Percentiles rank a stretch among this genome's conserved stretches.
phyloP scores from a whole-genome alignment of 2,797 vertebrate genomes.

The Loriculus beryllinus region DNA sequence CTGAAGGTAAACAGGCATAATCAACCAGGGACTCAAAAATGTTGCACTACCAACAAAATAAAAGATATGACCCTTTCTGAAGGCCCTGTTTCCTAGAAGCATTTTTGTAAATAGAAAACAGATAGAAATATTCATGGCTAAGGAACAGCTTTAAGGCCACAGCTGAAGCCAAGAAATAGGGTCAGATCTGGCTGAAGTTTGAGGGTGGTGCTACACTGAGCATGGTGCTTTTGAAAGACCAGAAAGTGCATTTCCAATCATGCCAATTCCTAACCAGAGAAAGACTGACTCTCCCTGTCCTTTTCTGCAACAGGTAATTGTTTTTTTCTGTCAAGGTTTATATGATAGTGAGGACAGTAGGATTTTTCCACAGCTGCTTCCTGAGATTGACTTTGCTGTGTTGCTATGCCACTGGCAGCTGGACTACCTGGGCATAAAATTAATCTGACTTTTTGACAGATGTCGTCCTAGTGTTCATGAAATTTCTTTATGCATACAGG shows the following conservation, averaged over 20 bases:
- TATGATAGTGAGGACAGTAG: not conserved
- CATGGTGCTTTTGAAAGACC: not conserved
- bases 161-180: not conserved
- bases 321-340: not conserved
- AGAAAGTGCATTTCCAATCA: not conserved
- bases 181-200: not conserved
- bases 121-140: not conserved
- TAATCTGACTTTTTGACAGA: not conserved
- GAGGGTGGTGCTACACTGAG: not conserved
- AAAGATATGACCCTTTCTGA: not conserved
- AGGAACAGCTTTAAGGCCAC: not conserved
- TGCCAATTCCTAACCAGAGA: not conserved
- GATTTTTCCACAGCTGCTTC: not conserved
- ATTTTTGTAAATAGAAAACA: not conserved
- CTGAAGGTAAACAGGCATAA: constrained; percentile 38
- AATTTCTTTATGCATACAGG: not conserved
- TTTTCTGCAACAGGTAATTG: not conserved
- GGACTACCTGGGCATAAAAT: not conserved
- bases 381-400: not conserved
- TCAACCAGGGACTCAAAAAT: not conserved
- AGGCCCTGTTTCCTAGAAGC: constrained; percentile 5
- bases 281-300: not conserved
- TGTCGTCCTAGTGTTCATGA: not conserved
- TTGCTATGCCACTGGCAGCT: not conserved
- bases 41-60: not conserved